These are phyloP conservation scores for Sebastes hopkinsi DNA, from an alignment of 2,797 vertebrate genomes.

Conservation along the genomic window DNA sequence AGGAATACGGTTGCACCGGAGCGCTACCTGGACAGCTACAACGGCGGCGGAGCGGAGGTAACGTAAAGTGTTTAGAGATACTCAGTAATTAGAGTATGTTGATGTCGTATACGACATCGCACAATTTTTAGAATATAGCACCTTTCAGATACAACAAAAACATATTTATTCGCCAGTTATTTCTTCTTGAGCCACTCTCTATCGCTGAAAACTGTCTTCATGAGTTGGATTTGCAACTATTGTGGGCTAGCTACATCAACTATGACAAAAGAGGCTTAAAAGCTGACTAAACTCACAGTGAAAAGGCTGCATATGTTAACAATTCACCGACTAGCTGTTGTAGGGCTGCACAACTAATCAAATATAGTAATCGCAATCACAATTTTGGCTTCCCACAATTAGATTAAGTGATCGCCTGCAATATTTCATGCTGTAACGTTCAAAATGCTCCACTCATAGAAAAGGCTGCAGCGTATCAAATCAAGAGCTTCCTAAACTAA, in stretches of 20 bases:
- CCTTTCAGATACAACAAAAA: slow-evolving; percentile 3
- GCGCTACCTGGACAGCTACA: not conserved
- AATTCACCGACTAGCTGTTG: too few relatives aligned
- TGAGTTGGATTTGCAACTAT: not conserved
- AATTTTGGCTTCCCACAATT: too few relatives aligned
- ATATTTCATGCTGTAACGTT: too few relatives aligned
- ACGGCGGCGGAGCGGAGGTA: too few relatives aligned
- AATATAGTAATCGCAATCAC: too few relatives aligned
- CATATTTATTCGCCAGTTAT: not conserved
- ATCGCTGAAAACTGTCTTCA: not conserved
- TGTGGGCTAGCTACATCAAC: not conserved
- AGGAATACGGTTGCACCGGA: not conserved
- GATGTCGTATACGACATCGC: not conserved
- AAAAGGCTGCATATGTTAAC: not conserved
- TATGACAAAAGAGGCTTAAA: not conserved
- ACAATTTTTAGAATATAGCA: not conserved
- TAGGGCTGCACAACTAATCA: too few relatives aligned
- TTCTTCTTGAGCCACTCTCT: not conserved
- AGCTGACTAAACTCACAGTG: not conserved
- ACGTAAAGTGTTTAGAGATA: too few relatives aligned
- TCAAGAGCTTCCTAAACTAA: too few relatives aligned
- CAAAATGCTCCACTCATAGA: too few relatives aligned
- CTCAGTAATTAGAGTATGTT: not conserved
- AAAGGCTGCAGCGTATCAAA: too few relatives aligned
- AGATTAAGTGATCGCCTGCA: too few relatives aligned